Evolutionary conservation across 2,113 vertebrate species (phyloP).

Genomic region (Promerops cafer): DNA sequence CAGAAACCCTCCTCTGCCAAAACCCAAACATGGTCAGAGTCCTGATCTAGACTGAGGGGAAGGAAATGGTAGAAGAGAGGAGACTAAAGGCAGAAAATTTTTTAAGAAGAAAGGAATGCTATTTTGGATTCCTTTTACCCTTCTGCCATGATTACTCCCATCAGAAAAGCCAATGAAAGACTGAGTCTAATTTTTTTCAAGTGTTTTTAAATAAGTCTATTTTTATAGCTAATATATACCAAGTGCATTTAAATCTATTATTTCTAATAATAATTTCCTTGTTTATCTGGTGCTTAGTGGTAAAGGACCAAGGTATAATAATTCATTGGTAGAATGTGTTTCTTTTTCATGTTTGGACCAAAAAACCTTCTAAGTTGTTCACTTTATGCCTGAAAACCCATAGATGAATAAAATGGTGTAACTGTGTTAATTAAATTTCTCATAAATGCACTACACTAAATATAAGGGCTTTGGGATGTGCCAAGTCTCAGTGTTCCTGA

Average conservation of each 20-base stretch:
- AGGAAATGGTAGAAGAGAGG: background rate
- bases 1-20: background rate
- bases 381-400: background rate
- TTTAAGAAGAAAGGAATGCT: background rate
- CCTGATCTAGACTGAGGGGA: background rate
- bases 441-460: background rate
- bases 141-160: background rate
- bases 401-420: background rate
- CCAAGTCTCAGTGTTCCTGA: background rate
- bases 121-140: background rate
- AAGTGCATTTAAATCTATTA: background rate
- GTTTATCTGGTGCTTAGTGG: background rate
- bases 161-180: background rate
- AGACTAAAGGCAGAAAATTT: background rate
- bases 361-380: background rate
- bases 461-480: background rate
- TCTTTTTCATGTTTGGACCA: background rate
- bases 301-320: background rate
- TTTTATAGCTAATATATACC: background rate
- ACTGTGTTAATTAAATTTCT: background rate
- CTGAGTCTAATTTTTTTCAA: background rate
- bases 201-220: background rate
- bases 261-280: background rate
- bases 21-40: background rate
- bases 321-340: background rate